Evolutionary conservation across 2,113 vertebrate species (phyloP).

Genomic region (Hyperopisus bebe): DNA sequence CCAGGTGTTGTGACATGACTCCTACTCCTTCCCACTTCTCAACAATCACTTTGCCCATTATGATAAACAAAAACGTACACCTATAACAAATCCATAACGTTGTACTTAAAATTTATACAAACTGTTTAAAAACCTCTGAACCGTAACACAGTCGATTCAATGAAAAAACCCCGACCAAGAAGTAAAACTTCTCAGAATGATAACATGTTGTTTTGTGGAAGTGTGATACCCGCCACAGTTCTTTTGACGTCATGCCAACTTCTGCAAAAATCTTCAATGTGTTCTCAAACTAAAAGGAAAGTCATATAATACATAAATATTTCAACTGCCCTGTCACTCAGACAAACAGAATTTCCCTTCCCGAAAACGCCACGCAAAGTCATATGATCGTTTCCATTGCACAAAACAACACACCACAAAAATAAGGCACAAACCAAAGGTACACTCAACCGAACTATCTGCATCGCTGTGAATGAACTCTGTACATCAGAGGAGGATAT

Average conservation of each 20-base stretch:
- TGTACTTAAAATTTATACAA: not conserved
- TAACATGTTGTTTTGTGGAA: not conserved
- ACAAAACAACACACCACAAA: not conserved
- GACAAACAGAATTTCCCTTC: not conserved
- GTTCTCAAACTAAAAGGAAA: not conserved
- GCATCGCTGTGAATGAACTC: not conserved
- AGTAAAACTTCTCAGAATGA: slow-evolving; percentile 1
- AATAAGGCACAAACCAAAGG: not conserved
- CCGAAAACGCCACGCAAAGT: not conserved
- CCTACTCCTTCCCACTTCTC: slow-evolving; percentile 25
- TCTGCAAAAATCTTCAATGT: not conserved
- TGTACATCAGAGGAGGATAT: not conserved
- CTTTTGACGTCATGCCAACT: not conserved
- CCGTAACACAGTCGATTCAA: not conserved
- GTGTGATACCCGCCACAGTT: not conserved
- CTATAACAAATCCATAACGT: not conserved
- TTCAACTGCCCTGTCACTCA: not conserved
- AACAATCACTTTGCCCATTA: slow-evolving; percentile 24
- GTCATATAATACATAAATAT: not conserved
- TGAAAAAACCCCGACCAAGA: not conserved
- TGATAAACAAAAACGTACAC: slow-evolving; percentile 5
- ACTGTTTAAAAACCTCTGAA: not conserved
- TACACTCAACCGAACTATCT: not conserved
- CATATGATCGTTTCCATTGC: not conserved
- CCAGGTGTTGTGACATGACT: not conserved